Evolutionary conservation across 2,797 vertebrate genomes (phyloP).

Genomic region (Hippoglossus hippoglossus): DNA sequence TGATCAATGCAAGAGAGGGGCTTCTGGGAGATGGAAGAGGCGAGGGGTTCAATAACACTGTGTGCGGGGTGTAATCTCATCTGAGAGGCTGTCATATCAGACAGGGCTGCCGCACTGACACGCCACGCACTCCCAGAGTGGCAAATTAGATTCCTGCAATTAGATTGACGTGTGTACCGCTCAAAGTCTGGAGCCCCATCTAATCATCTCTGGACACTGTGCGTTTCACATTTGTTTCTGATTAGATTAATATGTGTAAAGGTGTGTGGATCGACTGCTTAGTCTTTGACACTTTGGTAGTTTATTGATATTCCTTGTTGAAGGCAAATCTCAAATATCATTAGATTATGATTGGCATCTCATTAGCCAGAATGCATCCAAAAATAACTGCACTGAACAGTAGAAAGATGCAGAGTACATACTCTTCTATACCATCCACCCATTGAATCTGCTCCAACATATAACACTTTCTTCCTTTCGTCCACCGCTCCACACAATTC

Average conservation of each 20-base stretch:
- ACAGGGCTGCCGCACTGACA: conserved; percentile 67
- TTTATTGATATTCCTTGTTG: conserved; percentile 28
- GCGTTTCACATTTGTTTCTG: conserved; percentile 46
- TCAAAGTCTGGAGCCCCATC: conserved; percentile 44
- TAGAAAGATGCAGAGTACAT: too few relatives aligned
- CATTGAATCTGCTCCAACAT: too few relatives aligned
- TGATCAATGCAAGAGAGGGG: conserved; percentile 69
- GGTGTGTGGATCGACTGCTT: conserved; percentile 43
- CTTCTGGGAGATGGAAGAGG: conserved; percentile 57
- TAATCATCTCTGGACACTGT: conserved; percentile 62
- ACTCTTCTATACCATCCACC: too few relatives aligned
- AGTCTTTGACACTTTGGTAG: conserved; percentile 26
- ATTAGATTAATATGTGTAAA: conserved; percentile 52
- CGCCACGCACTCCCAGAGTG: conserved; percentile 59
- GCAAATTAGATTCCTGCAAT: conserved; percentile 77
- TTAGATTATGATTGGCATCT: too few relatives aligned
- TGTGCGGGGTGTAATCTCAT: conserved; percentile 77
- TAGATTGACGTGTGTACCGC: conserved; percentile 61
- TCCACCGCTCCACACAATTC: too few relatives aligned
- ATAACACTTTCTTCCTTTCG: too few relatives aligned
- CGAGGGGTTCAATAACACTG: conserved; percentile 67
- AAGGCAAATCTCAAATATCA: conserved; percentile 12
- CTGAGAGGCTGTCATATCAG: conserved; percentile 78
- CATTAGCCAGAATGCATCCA: too few relatives aligned
- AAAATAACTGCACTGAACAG: too few relatives aligned